Evolutionary conservation across 2,113 vertebrate genomes (phyloP), one percentile per base, ranked within the genome.

Genomic region (Peromyscus leucopus): DNA sequence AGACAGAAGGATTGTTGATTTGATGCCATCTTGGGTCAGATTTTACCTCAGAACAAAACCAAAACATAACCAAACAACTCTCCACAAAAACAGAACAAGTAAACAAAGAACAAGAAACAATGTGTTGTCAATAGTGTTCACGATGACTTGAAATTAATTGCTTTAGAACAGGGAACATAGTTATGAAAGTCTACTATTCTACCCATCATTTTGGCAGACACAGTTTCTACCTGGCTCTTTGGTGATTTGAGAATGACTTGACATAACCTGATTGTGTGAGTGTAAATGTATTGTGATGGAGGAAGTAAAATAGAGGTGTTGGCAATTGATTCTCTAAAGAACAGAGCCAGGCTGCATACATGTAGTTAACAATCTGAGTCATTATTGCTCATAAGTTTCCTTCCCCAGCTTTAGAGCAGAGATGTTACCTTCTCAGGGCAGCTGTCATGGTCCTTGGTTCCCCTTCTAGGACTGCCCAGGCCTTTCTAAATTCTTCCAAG

Each of bases 181-280:
- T 72, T 96, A 65, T 39, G 83, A 22, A 84, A 67, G 82, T 93
- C n/a, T 57, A 42, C 67, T 90, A 90, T 72, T 89, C 76, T 12
- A 67, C 19, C 26, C 75, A 80, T 93, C 13, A 33, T 82, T 95
- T 94, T 92, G 75, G 85, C 31, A 63, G 82, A 33, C 6, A 17
- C 39, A 96, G 22, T 39, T 75, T 95, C 80, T 80, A n/a, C 88
- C 74, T 94, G 94, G 72, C 42, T 90, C 22, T 63, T 1, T 94
- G 55, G 71, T 75, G 65, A 80, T 90, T 59, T 85, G 28, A 59
- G 84, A 94, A 39, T 75, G 72, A 75, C 46, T 96, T 91, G 39
- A 57, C 19, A 51, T 87, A 93, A 95, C 33, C 24, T 61, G 59
- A 48, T 24, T 79, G 7, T 61, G 31, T 39, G 72, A 33, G 75